Percentiles rank a stretch among this genome's conserved stretches.
Conservation (phyloP, 2,888 invertebrate species). For the Neelides folsomi region DNA sequence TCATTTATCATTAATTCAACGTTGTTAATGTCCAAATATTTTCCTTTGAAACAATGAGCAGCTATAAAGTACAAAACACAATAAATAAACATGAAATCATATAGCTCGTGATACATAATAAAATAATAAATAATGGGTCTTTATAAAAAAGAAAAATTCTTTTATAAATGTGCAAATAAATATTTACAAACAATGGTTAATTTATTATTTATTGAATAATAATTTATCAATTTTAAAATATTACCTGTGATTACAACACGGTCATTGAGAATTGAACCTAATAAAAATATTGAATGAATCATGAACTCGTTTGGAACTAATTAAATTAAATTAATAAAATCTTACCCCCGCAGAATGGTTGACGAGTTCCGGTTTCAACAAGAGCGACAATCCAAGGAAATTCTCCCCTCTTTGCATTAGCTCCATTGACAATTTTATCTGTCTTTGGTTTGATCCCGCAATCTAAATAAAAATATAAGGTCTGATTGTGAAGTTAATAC, state of each 20-base stretch:
- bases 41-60: conserved; percentile 16
- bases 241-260: conserved; percentile 11
- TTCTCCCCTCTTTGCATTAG: conserved; percentile 19
- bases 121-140: no score
- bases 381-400: conserved; percentile 28
- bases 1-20: conserved; percentile 13
- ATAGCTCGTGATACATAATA: background rate
- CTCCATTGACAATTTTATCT: conserved; percentile 22
- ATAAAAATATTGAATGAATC: no score
- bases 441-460: conserved; percentile 25
- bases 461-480: conserved; percentile 8
- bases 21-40: conserved; percentile 13
- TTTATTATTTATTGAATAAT: no score
- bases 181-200: background rate
- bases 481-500: background rate
- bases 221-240: background rate
- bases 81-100: background rate
- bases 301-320: no score
- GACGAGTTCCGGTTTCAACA: conserved; percentile 23
- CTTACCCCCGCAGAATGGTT: conserved; percentile 24
- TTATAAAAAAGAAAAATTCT: no score
- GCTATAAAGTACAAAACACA: background rate
- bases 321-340: no score
- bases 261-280: conserved; percentile 16
- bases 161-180: no score